Evolutionary conservation across 2,888 invertebrate species (phyloP).

Genomic region (Ommatoiulus sabulosus): DNA sequence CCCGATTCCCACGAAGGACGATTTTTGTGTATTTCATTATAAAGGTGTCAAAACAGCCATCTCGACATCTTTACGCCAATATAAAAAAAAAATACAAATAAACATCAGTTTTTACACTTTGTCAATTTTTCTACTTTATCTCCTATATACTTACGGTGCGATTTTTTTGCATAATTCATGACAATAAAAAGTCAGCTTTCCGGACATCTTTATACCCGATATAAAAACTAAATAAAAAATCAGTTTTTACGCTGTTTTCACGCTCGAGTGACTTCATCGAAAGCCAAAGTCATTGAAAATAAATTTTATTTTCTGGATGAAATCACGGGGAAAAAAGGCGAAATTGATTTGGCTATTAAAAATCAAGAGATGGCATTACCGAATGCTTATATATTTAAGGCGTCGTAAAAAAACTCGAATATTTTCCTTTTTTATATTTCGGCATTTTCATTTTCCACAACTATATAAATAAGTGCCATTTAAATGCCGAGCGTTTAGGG

Average conservation of each 20-base stretch:
- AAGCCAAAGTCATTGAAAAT: neutral
- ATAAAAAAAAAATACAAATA: too few relatives aligned
- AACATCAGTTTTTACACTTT: too few relatives aligned
- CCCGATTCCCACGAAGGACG: too few relatives aligned
- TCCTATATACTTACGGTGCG: too few relatives aligned
- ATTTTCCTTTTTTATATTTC: neutral
- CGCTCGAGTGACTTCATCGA: neutral
- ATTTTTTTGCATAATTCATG: constrained; percentile 10
- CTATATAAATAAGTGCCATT: neutral
- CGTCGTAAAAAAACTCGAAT: neutral
- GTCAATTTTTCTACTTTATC: too few relatives aligned
- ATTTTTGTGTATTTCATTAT: too few relatives aligned
- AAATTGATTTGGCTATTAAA: constrained; percentile 39
- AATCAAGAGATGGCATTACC: neutral
- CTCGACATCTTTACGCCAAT: too few relatives aligned
- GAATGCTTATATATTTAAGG: neutral
- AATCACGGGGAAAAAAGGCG: constrained; percentile 26
- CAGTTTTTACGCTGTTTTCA: neutral
- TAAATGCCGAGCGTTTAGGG: neutral
- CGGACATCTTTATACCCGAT: constrained; percentile 4
- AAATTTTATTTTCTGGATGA: neutral
- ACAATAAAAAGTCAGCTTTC: neutral
- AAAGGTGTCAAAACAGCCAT: too few relatives aligned
- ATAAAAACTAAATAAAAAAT: neutral
- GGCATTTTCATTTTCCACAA: neutral